Base-by-base conservation (phyloP, 1,140 invertebrate genomes). In the Halesus radiatus region DNA sequence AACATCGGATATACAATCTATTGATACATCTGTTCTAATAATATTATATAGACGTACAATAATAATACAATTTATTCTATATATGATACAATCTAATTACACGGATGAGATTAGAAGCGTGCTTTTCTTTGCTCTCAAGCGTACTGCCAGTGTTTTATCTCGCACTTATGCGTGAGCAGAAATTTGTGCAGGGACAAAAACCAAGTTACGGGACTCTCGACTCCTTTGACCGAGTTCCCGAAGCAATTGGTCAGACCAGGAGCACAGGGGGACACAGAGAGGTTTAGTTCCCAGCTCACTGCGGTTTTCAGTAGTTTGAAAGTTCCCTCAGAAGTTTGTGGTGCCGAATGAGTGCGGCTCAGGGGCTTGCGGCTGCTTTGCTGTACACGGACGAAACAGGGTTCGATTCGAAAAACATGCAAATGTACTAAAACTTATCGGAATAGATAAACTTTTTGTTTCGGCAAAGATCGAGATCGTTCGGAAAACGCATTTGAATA, bases 351-450 rank as follows among this genome's bases (percentile, higher is more conserved):
- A 68, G 70, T 60, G 76, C 56, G 53, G 50, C 62, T n/a, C 50
- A 75, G 81, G 58, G 79, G 50, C 32, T 29, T 82, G 81, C 66
- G 81, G 81, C 79, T 64, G 50, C 81, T 82, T 82, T 82, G 81
- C 23, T 77, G 76, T 29, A 73, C 75, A 58, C 68, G 72, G 60
- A 80, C 58, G 58, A 32, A n/a, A 60, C 56, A 22, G 70, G 70
- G 70, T 74, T 74, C 70, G 70, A 74, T 74, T 56, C 70, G 10
- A 56, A 74, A 74, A 74, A 74, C 70, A 74, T 74, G 70, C 70
- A 74, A 74, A 74, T 74, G 70, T 74, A 56, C 70, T 56, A 74
- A 70, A 70, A 74, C 70, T 74, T 74, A 54, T 54, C 70, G 70
- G 70, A 26, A 56, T 13, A 52, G 29, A 70, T 50, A 45, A 70